phyloP scores from a whole-genome alignment of 2,113 vertebrate species.

The Neodon shergylaensis region DNA sequence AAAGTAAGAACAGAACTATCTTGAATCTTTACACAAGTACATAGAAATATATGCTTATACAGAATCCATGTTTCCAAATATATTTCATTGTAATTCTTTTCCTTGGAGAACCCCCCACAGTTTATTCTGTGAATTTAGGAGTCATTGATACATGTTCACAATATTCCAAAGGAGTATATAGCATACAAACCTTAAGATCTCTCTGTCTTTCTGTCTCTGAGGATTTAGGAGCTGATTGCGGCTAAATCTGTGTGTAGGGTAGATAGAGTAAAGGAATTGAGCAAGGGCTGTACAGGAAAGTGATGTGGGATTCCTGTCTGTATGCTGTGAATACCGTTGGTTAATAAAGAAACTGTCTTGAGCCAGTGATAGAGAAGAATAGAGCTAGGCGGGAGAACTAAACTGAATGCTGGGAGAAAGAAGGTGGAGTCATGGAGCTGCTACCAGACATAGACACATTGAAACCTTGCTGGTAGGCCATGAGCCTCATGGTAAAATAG shows the following conservation, averaged over 20 bases:
- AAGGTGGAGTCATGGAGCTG: no score
- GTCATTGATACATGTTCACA: neutral
- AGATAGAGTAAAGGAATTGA: neutral
- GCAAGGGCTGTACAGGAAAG: neutral
- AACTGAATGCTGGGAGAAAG: no score
- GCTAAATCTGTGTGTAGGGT: neutral
- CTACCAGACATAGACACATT: no score
- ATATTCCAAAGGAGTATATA: neutral
- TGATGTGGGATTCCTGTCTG: no score
- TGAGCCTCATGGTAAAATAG: no score
- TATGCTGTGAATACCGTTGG: no score
- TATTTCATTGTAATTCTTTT: constrained; percentile 33
- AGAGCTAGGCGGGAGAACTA: no score
- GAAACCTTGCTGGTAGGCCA: no score
- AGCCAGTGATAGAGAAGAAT: no score
- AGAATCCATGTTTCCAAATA: neutral
- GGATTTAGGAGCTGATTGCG: neutral
- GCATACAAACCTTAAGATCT: constrained; percentile 11
- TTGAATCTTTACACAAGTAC: neutral
- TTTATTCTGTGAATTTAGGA: constrained; percentile 15
- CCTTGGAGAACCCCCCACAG: neutral
- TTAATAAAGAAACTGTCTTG: no score
- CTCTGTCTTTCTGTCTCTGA: neutral
- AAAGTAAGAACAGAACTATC: neutral
- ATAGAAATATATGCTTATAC: neutral